Base-by-base conservation (phyloP, 2,113 vertebrate genomes). In the Apaloderma vittatum region DNA sequence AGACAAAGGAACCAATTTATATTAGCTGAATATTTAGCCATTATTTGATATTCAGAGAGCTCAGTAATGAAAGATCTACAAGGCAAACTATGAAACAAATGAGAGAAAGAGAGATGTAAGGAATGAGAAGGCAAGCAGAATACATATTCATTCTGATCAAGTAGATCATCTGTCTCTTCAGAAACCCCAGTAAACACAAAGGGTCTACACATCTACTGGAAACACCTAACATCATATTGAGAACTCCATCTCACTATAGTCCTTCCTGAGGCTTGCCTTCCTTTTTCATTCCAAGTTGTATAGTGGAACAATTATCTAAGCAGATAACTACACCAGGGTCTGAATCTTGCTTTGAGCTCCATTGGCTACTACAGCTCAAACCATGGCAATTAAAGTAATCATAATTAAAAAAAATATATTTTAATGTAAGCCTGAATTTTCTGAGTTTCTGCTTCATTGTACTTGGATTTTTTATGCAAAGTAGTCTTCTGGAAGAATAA, bases 11-110 rank as follows among this genome's bases (percentile, higher is more conserved):
- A 43, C 7, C 4, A 77, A 43, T 78, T 94, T 78, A 36, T 75
- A 75, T 72, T 67, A 93, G 23, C 86, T 68, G 34, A 68, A 81
- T 36, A 66, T 81, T 87, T 75, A 4, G 1, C 29, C 81, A 61
- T 84, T 89, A 75, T 79, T 96, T 93, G 55, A 62, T 91, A 87
- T 78, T 89, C 81, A 68, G 48, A 16, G 48, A 95, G 43, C 20
- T 88, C 49, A 65, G 29, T 61, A 71, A 75, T 68, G 54, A 79
- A 91, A 92, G 62, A 88, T 62, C 78, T 92, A 26, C 52, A 76
- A 90, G 71, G 74, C 71, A 93, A 95, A 88, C 32, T 94, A 23
- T 65, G 52, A 87, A 94, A 81, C 6, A 72, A 52, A 71, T 32
- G 30, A 90, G 37, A 79, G 51, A 86, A 74, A 73, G 26, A 15